Base-by-base conservation (phyloP, 2,113 vertebrate genomes). In the Planiliza haematocheilus region DNA sequence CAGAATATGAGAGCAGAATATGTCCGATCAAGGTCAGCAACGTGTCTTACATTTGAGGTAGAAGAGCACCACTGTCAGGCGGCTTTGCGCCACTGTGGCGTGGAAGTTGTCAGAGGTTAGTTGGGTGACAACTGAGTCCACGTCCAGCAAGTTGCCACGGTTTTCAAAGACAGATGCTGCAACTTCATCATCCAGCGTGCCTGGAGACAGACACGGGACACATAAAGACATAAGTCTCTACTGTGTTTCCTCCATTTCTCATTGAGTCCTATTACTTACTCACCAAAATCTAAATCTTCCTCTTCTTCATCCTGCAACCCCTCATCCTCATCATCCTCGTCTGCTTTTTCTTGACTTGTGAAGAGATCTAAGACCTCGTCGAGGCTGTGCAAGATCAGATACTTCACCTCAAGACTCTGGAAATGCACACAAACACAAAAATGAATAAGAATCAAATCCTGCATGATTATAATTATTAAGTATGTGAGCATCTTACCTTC, bases 151-250 rank as follows among this genome's bases (percentile, higher is more conserved):
- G n/a, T 78, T 56, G 45, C 92, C 94, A 63, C 94, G 92, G 43
- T 95, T 94, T 83, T 93, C 92, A 74, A 94, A 94, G 57, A 98
- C 92, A 0, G 94, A 93, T 52, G 92, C 94, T 4, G 94, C 93
- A 42, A 99, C 94, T 82, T 99, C 95, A 81, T 99, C 97, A 24
- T 98, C 97, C 82, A 98, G 89, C 39, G 92, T 48, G 24, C 91
- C 98, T 98, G 85, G 1, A 56, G 16, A 7, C 12, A 52, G 3
- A 74, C 2, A 72, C 13, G 73, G 1, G 43, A 37, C n/a, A 30
- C n/a, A 83, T 24, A 5, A 46, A 64, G 21, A 38, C 10, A 56
- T 30, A 5, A 3, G 3, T 30, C 24, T 5, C 5, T 5, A 30
- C 3, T 30, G 24, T 30, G 3, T 13, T 0, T 24, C 17, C 21